phyloP scores from a whole-genome alignment of 2,113 vertebrate genomes.

The Myiopsitta monachus region DNA sequence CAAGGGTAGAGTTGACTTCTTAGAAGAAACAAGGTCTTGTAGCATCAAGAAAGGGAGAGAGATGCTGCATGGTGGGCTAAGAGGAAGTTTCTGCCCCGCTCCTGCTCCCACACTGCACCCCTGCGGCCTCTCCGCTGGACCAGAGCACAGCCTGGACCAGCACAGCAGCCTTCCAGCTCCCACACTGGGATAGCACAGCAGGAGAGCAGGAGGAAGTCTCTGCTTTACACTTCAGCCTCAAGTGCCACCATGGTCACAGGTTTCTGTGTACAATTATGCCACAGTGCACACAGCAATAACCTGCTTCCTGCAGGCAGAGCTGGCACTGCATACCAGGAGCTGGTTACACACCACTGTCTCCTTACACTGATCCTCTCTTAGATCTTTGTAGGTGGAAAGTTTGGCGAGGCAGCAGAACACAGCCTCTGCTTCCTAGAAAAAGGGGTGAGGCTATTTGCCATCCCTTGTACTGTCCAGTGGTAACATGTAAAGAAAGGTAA shows the following conservation, averaged over 20 bases:
- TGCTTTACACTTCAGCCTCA: not conserved
- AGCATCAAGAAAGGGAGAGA: not conserved
- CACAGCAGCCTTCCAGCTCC: not conserved
- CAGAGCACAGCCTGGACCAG: not conserved
- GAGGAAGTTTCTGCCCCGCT: not conserved
- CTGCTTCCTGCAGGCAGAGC: not conserved
- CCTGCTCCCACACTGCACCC: not conserved
- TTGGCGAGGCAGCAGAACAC: not conserved
- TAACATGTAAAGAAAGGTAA: not conserved
- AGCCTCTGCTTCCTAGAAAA: not conserved
- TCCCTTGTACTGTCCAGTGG: not conserved
- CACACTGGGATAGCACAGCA: rapidly evolving
- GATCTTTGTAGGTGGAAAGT: not conserved
- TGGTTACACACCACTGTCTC: not conserved
- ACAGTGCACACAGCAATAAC: rapidly evolving
- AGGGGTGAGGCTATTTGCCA: not conserved
- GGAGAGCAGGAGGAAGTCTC: not conserved
- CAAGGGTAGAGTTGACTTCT: not conserved
- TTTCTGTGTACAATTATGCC: not conserved
- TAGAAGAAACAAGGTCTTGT: not conserved
- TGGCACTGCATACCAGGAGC: not conserved
- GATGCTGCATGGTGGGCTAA: not conserved
- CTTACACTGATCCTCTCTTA: not conserved
- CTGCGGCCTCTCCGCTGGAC: rapidly evolving
- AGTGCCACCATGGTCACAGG: not conserved